Percentiles rank a stretch among this genome's conserved stretches.
Evolutionary conservation across 2,888 invertebrate genomes (phyloP).

Genomic region (Platerodrilus igneus): DNA sequence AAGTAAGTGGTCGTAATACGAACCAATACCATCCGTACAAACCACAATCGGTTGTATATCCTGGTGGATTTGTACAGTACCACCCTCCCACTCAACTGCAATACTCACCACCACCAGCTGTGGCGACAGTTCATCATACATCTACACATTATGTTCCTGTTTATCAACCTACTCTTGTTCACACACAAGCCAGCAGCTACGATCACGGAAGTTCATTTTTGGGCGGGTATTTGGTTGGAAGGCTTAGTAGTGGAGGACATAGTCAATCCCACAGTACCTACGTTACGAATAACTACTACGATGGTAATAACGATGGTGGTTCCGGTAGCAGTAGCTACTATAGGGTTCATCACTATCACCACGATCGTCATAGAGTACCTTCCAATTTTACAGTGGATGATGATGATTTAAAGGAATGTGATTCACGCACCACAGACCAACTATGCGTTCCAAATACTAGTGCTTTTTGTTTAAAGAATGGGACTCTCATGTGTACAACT

Average conservation of each 20-base stretch:
- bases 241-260: conserved; percentile 5
- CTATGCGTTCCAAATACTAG: conserved; percentile 15
- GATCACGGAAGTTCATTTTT: conserved; percentile 10
- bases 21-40: conserved; percentile 14
- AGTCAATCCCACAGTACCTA: conserved; percentile 1
- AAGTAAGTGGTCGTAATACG: too few species aligned
- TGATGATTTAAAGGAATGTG: conserved; percentile 5
- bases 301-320: not conserved
- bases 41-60: conserved; percentile 8
- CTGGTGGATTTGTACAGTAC: conserved; percentile 10
- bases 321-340: too few species aligned
- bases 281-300: conserved; percentile 1
- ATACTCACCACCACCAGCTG: conserved; percentile 10
- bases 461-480: conserved; percentile 27
- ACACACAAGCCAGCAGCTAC: conserved; percentile 6
- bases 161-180: conserved; percentile 13
- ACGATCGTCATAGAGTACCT: conserved; percentile 32
- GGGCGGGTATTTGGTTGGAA: conserved; percentile 16
- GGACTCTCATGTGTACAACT: conserved; percentile 40
- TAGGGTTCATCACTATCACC: conserved; percentile 41
- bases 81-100: conserved; percentile 12
- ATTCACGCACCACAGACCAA: not conserved
- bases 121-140: not conserved
- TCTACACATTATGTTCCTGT: conserved; percentile 9
- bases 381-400: conserved; percentile 18